Percentiles rank a stretch among this genome's conserved stretches.
Evolutionary conservation across 2,888 invertebrate species (phyloP).

Genomic region (Meteorus cinctellus): DNA sequence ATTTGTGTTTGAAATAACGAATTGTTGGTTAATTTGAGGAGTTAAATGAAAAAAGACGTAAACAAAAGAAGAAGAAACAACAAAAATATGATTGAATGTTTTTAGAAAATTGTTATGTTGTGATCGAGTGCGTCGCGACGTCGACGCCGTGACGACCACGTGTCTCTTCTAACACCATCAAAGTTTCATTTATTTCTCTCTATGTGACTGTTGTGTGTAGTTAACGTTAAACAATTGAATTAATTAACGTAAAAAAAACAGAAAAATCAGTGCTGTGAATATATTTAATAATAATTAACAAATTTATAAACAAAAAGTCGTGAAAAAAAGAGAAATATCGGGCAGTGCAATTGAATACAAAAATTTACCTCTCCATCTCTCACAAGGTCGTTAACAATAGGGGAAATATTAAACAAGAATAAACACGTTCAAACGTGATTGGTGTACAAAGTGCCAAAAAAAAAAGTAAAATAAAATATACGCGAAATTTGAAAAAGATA

Average conservation of each 20-base stretch:
- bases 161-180: neutral
- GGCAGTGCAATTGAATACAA: constrained; percentile 1
- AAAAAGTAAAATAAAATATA: neutral
- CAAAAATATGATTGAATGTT: neutral
- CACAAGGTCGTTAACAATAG: neutral
- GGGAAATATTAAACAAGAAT: neutral
- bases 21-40: neutral
- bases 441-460: neutral
- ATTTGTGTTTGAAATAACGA: too few species aligned
- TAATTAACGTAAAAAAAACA: neutral
- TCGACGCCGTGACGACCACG: constrained; percentile 54
- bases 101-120: neutral
- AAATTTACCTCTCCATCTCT: neutral
- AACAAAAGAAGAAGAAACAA: neutral
- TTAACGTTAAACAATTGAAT: neutral
- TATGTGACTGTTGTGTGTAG: neutral
- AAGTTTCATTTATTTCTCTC: too few species aligned
- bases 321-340: constrained; percentile 1
- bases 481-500: neutral
- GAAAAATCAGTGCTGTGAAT: constrained; percentile 10
- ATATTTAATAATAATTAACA: too few species aligned
- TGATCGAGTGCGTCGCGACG: constrained; percentile 52
- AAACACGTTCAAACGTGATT: neutral
- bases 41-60: neutral
- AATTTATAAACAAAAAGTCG: too few species aligned